A percentile compares a stretch with the other conserved stretches of the same genome.
Conservation (phyloP, 2,113 vertebrate genomes). For the Otocyon megalotis region DNA sequence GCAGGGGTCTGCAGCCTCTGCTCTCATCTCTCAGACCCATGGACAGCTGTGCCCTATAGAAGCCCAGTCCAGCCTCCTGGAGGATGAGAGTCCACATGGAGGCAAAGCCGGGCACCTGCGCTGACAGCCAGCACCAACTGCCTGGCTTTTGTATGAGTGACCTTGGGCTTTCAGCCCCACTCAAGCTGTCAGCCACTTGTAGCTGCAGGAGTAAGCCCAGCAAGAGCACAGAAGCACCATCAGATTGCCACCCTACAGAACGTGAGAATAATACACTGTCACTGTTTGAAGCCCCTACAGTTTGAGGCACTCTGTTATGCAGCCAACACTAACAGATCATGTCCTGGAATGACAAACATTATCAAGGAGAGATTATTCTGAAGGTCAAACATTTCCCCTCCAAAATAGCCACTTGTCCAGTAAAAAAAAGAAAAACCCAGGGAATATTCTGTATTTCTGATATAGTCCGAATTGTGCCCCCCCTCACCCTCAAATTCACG, state of each 20-base stretch:
- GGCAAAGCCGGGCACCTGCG: not conserved
- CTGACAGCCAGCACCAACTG: not conserved
- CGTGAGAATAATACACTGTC: not conserved
- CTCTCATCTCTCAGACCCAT: not conserved
- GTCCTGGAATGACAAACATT: accelerated
- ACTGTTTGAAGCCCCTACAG: not conserved
- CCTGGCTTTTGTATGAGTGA: accelerated
- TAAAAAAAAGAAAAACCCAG: not conserved
- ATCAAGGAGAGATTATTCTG: not conserved
- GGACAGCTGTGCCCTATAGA: not conserved
- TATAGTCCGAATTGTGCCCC: not conserved
- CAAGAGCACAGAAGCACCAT: not conserved
- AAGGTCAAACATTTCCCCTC: not conserved
- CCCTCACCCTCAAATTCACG: not conserved
- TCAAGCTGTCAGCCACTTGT: not conserved
- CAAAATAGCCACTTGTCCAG: not conserved
- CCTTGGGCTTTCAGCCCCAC: not conserved
- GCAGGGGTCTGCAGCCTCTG: not conserved
- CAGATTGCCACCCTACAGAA: not conserved
- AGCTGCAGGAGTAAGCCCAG: not conserved
- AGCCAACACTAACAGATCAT: not conserved
- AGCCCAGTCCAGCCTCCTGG: not conserved
- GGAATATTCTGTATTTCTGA: not conserved
- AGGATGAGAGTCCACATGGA: not conserved
- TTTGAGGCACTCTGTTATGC: not conserved